Conservation (phyloP, 2,888 invertebrate species). For the Cyrtodaria siliqua region DNA sequence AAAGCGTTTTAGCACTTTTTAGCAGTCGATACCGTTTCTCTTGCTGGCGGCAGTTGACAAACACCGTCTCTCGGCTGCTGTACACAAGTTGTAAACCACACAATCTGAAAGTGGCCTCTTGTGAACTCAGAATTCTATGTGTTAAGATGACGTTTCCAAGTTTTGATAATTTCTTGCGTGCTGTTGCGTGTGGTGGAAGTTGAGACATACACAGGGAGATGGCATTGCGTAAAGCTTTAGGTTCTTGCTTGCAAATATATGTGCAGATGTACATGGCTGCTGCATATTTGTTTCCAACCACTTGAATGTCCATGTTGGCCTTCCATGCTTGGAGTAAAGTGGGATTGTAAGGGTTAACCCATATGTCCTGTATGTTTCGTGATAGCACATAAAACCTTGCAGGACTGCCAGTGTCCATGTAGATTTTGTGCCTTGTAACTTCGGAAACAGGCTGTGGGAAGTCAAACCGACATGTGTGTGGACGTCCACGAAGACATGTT, state of each 20-base stretch:
- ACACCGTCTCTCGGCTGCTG: constrained; percentile 9
- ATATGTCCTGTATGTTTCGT: not conserved
- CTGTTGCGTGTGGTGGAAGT: not conserved
- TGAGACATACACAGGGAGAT: not conserved
- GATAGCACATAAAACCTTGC: constrained; percentile 14
- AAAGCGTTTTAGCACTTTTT: not conserved
- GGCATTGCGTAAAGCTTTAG: not conserved
- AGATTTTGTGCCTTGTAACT: not conserved
- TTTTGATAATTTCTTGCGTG: constrained; percentile 11
- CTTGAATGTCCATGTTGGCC: constrained; percentile 17
- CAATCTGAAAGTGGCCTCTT: constrained; percentile 20
- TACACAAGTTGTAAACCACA: constrained; percentile 7
- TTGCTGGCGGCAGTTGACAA: not conserved
- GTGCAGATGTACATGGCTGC: constrained; percentile 20
- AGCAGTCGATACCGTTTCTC: constrained; percentile 5
- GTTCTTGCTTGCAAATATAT: constrained; percentile 10
- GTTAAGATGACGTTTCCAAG: constrained; percentile 22
- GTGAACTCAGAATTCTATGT: constrained; percentile 14
- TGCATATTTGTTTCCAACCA: constrained; percentile 20
- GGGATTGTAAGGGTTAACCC: constrained; percentile 20
- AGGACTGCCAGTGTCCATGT: constrained; percentile 5
- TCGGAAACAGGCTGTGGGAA: constrained; percentile 1
- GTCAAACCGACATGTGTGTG: constrained; percentile 15
- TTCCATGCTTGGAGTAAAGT: constrained; percentile 1
- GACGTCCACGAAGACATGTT: not conserved